phyloP scores from a whole-genome alignment of 1,140 invertebrate genomes.

The Muscidifurax raptorellus region DNA sequence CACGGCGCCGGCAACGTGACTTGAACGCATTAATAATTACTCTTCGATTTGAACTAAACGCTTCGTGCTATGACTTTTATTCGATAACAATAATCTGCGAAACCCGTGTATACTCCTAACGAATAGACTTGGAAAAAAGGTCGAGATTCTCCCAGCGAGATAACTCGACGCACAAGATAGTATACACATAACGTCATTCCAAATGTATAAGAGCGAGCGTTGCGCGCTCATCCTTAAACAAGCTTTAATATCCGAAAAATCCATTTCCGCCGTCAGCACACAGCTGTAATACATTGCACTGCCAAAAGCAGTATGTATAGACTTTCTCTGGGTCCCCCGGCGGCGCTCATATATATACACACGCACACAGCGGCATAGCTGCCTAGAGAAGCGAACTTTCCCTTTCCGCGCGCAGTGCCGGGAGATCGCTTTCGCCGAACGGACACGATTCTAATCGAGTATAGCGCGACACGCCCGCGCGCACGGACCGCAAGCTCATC shows the following conservation, averaged over 20 bases:
- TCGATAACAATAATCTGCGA: too few species aligned
- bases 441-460: not conserved
- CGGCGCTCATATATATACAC: not conserved
- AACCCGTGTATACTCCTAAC: too few species aligned
- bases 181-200: not conserved
- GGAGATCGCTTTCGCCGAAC: conserved; percentile 30
- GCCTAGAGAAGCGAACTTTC: conserved; percentile 38
- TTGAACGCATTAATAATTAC: not conserved
- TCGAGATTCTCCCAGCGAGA: too few species aligned
- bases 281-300: not conserved
- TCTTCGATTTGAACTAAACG: too few species aligned
- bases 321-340: not conserved
- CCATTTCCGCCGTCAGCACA: not conserved
- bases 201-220: not conserved
- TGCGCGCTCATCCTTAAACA: too few species aligned
- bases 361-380: not conserved
- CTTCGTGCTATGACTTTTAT: too few species aligned
- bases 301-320: not conserved
- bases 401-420: conserved; percentile 16
- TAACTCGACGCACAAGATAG: too few species aligned
- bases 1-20: not conserved
- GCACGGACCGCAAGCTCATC: conserved; percentile 32
- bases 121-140: too few species aligned
- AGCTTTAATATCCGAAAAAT: not conserved
- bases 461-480: not conserved